Evolutionary conservation across 2,113 vertebrate species (phyloP), one percentile per base, ranked within the genome.

Genomic region (Phoxinus phoxinus): DNA sequence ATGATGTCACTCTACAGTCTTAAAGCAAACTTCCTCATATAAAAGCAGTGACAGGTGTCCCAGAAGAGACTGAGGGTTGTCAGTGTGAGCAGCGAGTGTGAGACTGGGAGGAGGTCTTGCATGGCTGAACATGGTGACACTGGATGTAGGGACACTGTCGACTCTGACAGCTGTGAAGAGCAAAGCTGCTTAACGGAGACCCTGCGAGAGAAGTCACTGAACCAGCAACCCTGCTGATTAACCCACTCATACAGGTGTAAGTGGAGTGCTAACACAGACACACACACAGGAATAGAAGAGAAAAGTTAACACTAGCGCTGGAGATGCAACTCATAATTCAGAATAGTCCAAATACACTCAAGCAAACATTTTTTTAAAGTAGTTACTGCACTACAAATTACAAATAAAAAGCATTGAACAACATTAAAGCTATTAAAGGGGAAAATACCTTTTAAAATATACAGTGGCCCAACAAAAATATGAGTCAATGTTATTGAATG

Each of bases 141-240:
- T 59, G 78, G n/a, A 63, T 79, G 41, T 48, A 72, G 78, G 56
- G 61, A 61, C 82, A 77, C 23, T 44, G 48, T 71, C 25, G 74
- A 83, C 67, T 73, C 61, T 88, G 83, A 90, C 79, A 87, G 86
- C 81, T 85, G 53, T 74, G 80, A 84, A 81, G 46, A 73, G 67
- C 30, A 56, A 88, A 86, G 78, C 78, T 74, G 17, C 86, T 89
- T 85, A 89, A 41, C 71, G 6, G 25, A 32, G 44, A 46, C 75
- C 58, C 67, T 59, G 53, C 35, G 32, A n/a, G 69, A 41, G 41
- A 41, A 85, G 83, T 84, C 82, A 61, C 48, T 71, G 76, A 86
- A 85, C 32, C 74, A 78, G 87, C 51, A 73, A 56, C 71, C 58
- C 58, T 44, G 35, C 83, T 83, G 87, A 58, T 88, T 76, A 90